phyloP scores from a whole-genome alignment of 2,888 invertebrate genomes.

The Hipparchia sbordonii region DNA sequence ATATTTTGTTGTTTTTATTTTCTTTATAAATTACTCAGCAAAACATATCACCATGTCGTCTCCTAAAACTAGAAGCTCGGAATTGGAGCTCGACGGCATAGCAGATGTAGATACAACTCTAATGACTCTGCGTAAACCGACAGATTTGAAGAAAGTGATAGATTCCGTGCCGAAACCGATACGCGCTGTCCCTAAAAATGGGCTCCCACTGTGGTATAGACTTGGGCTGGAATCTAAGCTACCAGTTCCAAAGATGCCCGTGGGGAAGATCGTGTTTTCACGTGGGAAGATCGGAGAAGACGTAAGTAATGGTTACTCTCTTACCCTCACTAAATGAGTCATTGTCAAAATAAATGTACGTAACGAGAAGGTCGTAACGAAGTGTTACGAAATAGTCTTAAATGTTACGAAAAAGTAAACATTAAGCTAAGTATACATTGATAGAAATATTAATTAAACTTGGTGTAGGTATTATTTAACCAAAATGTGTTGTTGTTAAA shows the following conservation, averaged over 20 bases:
- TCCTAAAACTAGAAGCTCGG: conserved; percentile 35
- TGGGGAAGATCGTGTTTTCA: conserved; percentile 73
- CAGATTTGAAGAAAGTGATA: conserved; percentile 72
- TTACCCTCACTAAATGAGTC: neutral
- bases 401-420: too few species aligned
- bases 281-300: conserved; percentile 80
- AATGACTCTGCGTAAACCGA: conserved; percentile 73
- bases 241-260: conserved; percentile 79
- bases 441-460: too few species aligned
- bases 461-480: too few species aligned
- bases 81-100: conserved; percentile 54
- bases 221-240: conserved; percentile 80
- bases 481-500: too few species aligned
- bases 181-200: conserved; percentile 74
- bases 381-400: too few species aligned
- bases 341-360: too few species aligned
- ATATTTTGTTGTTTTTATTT: conserved; percentile 11
- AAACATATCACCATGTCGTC: conserved; percentile 23
- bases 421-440: too few species aligned
- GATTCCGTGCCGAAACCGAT: conserved; percentile 74
- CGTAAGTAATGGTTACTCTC: conserved; percentile 55
- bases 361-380: too few species aligned
- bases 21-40: neutral
- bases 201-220: conserved; percentile 78
- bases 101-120: conserved; percentile 62